These are phyloP conservation scores for Casuarius casuarius DNA, from an alignment of 2,113 vertebrate genomes.

Conservation along the genomic window DNA sequence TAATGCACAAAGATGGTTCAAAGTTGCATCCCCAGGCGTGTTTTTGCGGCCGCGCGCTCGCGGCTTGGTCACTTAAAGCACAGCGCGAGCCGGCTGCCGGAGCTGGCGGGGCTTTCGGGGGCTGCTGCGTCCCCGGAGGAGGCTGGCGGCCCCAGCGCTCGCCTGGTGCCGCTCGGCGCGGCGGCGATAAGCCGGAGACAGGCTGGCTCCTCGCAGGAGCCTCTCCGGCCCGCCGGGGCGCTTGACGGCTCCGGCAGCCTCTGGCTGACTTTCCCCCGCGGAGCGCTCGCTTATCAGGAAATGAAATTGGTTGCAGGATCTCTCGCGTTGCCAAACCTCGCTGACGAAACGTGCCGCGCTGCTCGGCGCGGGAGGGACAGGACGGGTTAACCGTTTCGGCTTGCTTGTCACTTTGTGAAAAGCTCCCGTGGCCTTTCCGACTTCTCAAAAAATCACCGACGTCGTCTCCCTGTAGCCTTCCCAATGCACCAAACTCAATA, in stretches of 20 bases:
- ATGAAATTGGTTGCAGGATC: slow-evolving; percentile 83
- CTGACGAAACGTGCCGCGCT: slow-evolving; percentile 75
- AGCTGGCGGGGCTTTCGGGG: not conserved
- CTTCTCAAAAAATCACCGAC: not conserved
- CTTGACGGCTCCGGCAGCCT: slow-evolving; percentile 77
- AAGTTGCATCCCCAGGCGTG: not conserved
- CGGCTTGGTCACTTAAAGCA: not conserved
- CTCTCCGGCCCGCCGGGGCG: slow-evolving; percentile 72
- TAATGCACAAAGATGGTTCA: not conserved
- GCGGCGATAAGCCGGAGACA: slow-evolving; percentile 88
- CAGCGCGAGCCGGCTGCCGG: not conserved
- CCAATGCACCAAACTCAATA: not conserved
- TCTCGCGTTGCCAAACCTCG: slow-evolving; percentile 79
- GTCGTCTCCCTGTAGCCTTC: not conserved
- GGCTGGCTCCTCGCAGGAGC: slow-evolving; percentile 86
- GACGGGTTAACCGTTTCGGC: slow-evolving; percentile 59
- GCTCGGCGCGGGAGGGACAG: slow-evolving; percentile 59
- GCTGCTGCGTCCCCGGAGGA: not conserved
- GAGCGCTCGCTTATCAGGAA: slow-evolving; percentile 84
- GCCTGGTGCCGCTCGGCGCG: slow-evolving; percentile 76
- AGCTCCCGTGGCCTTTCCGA: not conserved
- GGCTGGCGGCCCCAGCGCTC: slow-evolving; percentile 73
- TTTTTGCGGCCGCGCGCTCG: not conserved
- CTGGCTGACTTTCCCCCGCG: slow-evolving; percentile 76
- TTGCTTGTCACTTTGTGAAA: not conserved